Evolutionary conservation across 2,113 vertebrate species (phyloP).

Genomic region (Rhynchopsitta pachyrhyncha): DNA sequence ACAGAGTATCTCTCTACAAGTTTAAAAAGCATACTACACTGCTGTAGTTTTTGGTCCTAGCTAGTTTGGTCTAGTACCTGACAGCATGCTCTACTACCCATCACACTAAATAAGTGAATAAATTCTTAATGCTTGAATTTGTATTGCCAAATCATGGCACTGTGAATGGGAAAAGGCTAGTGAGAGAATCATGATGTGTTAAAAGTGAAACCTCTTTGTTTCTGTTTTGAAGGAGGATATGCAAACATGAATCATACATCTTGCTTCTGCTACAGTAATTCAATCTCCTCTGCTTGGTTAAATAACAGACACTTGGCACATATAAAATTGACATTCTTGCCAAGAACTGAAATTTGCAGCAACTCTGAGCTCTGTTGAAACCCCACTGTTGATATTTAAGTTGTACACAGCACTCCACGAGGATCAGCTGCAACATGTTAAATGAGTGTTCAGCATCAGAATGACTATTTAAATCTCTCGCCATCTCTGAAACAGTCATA

Average conservation of each 20-base stretch:
- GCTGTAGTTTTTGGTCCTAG: neutral
- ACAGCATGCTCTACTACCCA: neutral
- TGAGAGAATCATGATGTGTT: conserved; percentile 6
- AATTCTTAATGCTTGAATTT: neutral
- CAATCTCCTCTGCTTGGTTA: conserved; percentile 81
- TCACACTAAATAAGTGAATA: conserved; percentile 5
- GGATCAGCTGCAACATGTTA: conserved; percentile 63
- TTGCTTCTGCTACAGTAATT: conserved; percentile 77
- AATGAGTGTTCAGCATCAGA: conserved; percentile 40
- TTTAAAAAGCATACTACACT: neutral
- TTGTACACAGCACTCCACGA: conserved; percentile 61
- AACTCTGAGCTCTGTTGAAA: conserved; percentile 56
- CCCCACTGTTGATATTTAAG: conserved; percentile 60
- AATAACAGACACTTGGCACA: conserved; percentile 79
- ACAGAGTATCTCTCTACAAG: neutral
- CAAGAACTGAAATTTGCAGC: conserved; percentile 75
- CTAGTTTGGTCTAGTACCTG: neutral
- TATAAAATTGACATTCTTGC: conserved; percentile 65
- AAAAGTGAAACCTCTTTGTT: conserved; percentile 32
- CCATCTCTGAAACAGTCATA: neutral
- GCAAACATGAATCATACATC: conserved; percentile 70
- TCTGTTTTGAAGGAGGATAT: conserved; percentile 68
- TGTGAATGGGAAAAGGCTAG: conserved; percentile 3
- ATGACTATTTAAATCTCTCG: conserved; percentile 12
- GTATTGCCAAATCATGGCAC: neutral